phyloP scores from a whole-genome alignment of 2,888 invertebrate species.

The Euplexia lucipara region DNA sequence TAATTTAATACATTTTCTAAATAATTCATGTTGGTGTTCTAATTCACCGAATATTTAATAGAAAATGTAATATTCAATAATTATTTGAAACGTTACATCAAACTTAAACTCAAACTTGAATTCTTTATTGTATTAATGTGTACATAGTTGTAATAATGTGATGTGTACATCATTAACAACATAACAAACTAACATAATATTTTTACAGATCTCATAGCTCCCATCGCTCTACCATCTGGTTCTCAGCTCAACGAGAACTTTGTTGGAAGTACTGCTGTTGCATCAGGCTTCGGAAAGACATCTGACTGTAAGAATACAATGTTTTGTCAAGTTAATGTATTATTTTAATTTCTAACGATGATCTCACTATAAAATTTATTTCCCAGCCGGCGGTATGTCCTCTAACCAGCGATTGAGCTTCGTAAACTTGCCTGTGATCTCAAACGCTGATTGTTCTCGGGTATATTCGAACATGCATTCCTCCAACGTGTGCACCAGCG shows the following conservation, averaged over 20 bases:
- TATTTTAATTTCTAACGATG: not conserved
- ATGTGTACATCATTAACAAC: too few relatives aligned
- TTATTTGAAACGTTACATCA: too few relatives aligned
- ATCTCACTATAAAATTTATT: not conserved
- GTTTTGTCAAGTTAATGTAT: not conserved
- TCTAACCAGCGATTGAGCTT: slow-evolving; percentile 19
- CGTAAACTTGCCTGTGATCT: slow-evolving; percentile 64
- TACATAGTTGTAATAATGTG: too few relatives aligned
- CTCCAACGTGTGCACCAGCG: slow-evolving; percentile 76
- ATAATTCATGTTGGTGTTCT: too few relatives aligned
- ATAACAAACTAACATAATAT: slow-evolving; percentile 46
- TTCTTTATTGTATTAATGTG: too few relatives aligned
- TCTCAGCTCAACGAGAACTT: slow-evolving; percentile 66
- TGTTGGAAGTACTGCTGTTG: slow-evolving; percentile 68
- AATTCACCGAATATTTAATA: not conserved
- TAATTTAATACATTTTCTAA: too few relatives aligned
- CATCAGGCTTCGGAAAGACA: slow-evolving; percentile 76
- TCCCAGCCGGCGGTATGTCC: not conserved
- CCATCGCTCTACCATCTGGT: slow-evolving; percentile 70
- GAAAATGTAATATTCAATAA: too few relatives aligned
- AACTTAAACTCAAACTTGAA: too few relatives aligned
- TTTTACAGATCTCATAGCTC: slow-evolving; percentile 15
- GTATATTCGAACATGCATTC: slow-evolving; percentile 66
- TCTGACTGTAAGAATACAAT: slow-evolving; percentile 7
- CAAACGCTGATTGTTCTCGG: slow-evolving; percentile 66